Base-by-base conservation (phyloP, 1,140 invertebrate species). In the Aphidius gifuensis region DNA sequence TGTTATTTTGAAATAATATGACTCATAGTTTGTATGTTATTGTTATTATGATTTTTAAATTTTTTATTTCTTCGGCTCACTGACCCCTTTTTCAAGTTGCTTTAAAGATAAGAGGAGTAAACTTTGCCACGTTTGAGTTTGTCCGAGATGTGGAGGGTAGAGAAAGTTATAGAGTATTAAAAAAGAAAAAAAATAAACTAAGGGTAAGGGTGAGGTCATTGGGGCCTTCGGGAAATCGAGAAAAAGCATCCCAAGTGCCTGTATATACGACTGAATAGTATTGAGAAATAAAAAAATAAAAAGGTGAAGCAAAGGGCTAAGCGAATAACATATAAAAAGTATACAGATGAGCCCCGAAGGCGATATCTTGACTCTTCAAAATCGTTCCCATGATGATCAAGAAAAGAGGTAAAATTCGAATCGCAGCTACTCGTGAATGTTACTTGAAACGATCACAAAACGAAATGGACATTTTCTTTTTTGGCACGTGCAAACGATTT, bases 321-420 rank as follows among this genome's bases (percentile, higher is more conserved):
- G 4, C 23, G 23, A 32, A 32, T 32, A 32, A 32, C 23, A 32
- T 32, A 32, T 32, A 32, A 32, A 32, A 40, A 60, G 59, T 32
- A n/a, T n/a, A 43, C 21, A 8, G 42, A 60, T 60, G 59, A 54
- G 50, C 21, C 53, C 53, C 53, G 39, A n/a, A 40, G 53, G 53
- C 53, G 23, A 59, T 59, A 48, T 59, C 50, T 60, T 21, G 21
- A 21, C 58, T 23, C 38, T 51, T 60, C 49, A 16, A 49, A 45
- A 60, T 60, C 48, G 48, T 60, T 49, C 58, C 55, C 58, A 39
- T 23, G 58, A 51, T 60, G 58, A 60, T 60, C 58, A 48, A 60
- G 58, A 49, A 40, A 23, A 48, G 32, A 43, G 39, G 38, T 23
- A 45, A 59, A 5, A 32, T 23, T 23, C 21, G 45, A 59, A 42